phyloP scores from a whole-genome alignment of 2,113 vertebrate genomes.

The Lepidothrix coronata region DNA sequence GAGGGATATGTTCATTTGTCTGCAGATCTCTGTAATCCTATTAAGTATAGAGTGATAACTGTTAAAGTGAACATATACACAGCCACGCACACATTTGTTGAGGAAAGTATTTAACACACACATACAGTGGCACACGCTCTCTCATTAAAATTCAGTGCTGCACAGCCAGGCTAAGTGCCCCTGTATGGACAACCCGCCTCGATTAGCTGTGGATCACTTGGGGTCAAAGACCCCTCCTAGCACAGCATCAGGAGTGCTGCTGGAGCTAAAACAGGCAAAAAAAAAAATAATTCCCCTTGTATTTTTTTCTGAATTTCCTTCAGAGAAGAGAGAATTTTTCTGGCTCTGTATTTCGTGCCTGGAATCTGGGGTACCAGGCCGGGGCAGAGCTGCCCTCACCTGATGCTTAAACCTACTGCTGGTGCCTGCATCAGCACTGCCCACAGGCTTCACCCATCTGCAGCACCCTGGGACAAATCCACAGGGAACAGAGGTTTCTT shows the following conservation, averaged over 20 bases:
- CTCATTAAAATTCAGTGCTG: neutral
- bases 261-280: neutral
- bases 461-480: neutral
- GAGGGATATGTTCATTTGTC: constrained; percentile 50
- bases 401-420: neutral
- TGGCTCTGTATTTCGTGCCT: neutral
- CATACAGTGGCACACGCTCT: neutral
- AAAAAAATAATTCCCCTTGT: neutral
- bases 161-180: neutral
- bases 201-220: neutral
- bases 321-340: neutral
- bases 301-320: neutral
- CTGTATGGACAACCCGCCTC: fast-evolving
- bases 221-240: neutral
- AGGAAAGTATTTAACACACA: neutral
- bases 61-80: neutral
- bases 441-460: fast-evolving
- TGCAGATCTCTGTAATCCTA: constrained; percentile 66
- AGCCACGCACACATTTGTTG: neutral
- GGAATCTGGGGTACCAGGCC: neutral
- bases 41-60: constrained; percentile 64
- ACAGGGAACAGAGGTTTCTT: neutral
- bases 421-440: neutral
- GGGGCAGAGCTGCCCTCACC: neutral
- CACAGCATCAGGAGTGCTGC: neutral